A percentile compares a stretch with the other conserved stretches of the same genome.
These are phyloP conservation scores for Philopotamus ludificatus DNA, from an alignment of 1,140 invertebrate species.

Conservation along the genomic window DNA sequence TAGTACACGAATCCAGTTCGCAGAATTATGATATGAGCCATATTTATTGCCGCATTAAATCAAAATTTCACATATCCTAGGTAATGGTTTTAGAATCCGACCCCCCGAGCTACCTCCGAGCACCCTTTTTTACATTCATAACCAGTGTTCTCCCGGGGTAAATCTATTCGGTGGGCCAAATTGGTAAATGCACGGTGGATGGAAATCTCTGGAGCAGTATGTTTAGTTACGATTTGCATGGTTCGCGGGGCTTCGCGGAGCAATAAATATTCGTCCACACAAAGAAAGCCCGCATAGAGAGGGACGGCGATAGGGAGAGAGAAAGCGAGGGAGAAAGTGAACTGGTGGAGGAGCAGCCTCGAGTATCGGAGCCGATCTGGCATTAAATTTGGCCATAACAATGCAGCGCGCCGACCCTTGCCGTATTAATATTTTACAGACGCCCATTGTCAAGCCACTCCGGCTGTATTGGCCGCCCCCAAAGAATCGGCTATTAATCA, in stretches of 20 bases:
- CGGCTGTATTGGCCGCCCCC: conserved; percentile 15
- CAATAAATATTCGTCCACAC: conserved; percentile 23
- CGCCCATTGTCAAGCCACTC: conserved; percentile 23
- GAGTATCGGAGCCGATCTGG: conserved; percentile 15
- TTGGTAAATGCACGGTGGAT: conserved; percentile 12
- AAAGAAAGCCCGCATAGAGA: conserved; percentile 16
- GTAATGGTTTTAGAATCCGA: too few relatives aligned
- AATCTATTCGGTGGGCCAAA: too few relatives aligned
- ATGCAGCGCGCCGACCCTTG: conserved; percentile 23
- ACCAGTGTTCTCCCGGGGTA: too few relatives aligned
- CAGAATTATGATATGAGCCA: too few relatives aligned
- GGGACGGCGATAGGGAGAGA: too few relatives aligned
- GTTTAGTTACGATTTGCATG: conserved; percentile 31
- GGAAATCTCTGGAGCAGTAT: conserved; percentile 19
- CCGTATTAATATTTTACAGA: conserved; percentile 29
- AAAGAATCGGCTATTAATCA: conserved; percentile 30
- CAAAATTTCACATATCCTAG: too few relatives aligned
- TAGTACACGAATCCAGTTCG: too few relatives aligned
- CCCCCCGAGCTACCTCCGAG: too few relatives aligned
- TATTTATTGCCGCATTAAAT: too few relatives aligned
- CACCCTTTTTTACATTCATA: too few relatives aligned
- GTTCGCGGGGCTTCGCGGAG: conserved; percentile 25
- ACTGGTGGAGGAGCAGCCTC: too few relatives aligned
- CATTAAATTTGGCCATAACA: conserved; percentile 31
- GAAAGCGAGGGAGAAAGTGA: too few relatives aligned